Base-by-base conservation (phyloP, 2,888 invertebrate species). In the Pyrrhia umbra region DNA sequence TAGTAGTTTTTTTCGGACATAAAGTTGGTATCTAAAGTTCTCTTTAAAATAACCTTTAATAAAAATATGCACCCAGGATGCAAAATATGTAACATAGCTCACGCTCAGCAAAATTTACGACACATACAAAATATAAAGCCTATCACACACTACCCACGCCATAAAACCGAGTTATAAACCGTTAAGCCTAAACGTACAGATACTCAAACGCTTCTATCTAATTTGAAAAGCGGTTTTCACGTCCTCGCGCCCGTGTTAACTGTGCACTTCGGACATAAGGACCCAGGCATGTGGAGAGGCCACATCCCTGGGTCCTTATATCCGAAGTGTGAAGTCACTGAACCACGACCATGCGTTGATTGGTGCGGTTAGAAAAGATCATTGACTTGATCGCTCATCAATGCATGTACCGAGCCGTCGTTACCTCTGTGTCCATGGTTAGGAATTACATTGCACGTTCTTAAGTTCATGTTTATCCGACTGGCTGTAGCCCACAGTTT, bases 141-240 rank as follows among this genome's bases (percentile, higher is more conserved):
- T 13, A 27, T 20, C 21, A n/a, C 20, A 20, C 20, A 42, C 42
- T n/a, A 34, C 34, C 13, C 34, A 34, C 13, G n/a, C 34, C n/a
- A 34, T 34, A 4, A 34, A 13, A 34, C 34, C n/a, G 34, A n/a
- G 34, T 6, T n/a, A 34, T 34, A 34, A 34, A 34, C 13, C n/a
- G 34, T 34, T n/a, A 5, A 34, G 34, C n/a, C n/a, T 42, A n/a
- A 42, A 20, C 10, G 16, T n/a, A 9, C 18, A 27, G 20, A 23
- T 18, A 15, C 6, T 37, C 15, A 15, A 16, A 27, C 13, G n/a
- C 18, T 23, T 6, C 15, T 21, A 65, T 23, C 18, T 13, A 65
- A 52, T 43, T 66, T n/a, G 34, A 1, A 2, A n/a, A 21, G 34
- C 6, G 43, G 37, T 56, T 68, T 46, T 6, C 16, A 37, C 58